A percentile compares a stretch with the other conserved stretches of the same genome.
These are phyloP conservation scores for Pavo muticus DNA, from an alignment of 2,113 vertebrate species.

Conservation along the genomic window DNA sequence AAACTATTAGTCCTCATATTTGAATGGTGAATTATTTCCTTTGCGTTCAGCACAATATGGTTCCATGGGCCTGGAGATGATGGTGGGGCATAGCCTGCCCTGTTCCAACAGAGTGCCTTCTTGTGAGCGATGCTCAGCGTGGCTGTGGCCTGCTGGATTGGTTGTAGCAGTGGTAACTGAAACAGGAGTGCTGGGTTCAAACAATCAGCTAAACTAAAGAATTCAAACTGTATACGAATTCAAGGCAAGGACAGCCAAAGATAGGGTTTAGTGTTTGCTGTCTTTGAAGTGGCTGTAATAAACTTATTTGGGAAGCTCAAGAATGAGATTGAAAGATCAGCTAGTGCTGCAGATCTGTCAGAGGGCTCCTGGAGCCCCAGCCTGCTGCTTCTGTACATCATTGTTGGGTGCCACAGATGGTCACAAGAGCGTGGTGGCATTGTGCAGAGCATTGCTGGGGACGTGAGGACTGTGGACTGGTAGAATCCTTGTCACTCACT, in stretches of 20 bases:
- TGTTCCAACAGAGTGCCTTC: not conserved
- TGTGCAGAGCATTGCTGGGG: not conserved
- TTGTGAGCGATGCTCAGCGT: not conserved
- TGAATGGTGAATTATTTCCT: not conserved
- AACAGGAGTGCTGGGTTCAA: not conserved
- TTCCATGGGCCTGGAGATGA: not conserved
- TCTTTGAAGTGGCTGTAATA: not conserved
- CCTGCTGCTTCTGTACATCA: not conserved
- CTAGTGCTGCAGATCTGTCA: not conserved
- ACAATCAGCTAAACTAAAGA: not conserved
- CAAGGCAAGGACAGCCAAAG: constrained; percentile 7
- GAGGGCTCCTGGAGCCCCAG: constrained; percentile 7
- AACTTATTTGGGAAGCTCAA: not conserved
- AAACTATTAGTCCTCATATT: not conserved
- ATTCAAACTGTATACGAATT: not conserved
- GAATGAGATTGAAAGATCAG: not conserved
- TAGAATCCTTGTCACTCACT: not conserved
- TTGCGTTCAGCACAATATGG: not conserved
- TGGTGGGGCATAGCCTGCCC: not conserved
- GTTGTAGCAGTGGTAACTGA: not conserved
- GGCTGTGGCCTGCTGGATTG: not conserved
- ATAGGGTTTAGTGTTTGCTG: constrained; percentile 14
- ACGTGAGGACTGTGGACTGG: not conserved
- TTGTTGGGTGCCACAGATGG: not conserved
- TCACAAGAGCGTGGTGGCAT: not conserved